Conservation (phyloP, 2,797 vertebrate species). For the Lateolabrax maculatus region DNA sequence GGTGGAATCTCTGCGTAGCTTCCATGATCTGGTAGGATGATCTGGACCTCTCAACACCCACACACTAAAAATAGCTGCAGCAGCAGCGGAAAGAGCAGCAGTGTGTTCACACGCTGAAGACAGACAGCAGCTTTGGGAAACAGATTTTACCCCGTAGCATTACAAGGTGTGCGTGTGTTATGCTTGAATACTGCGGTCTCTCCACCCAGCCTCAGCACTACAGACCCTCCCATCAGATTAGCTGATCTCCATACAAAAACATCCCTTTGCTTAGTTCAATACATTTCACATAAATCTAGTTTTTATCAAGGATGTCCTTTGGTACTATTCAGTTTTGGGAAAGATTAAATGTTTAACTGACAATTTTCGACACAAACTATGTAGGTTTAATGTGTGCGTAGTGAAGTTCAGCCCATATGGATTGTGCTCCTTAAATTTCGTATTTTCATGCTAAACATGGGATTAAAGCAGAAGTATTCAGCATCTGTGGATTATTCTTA, state of each 20-base stretch:
- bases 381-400: neutral
- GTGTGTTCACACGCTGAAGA: slow-evolving; percentile 34
- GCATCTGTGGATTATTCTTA: neutral
- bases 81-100: slow-evolving; percentile 34
- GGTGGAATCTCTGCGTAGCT: slow-evolving; percentile 40
- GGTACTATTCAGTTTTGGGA: neutral
- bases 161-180: neutral
- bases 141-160: slow-evolving; percentile 19
- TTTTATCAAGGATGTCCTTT: neutral
- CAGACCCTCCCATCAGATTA: neutral
- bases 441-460: neutral
- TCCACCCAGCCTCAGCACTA: neutral
- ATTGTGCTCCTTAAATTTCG: neutral
- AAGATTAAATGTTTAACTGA: neutral
- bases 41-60: slow-evolving; percentile 67
- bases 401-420: neutral
- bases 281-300: neutral
- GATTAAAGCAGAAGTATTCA: neutral
- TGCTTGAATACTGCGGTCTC: neutral
- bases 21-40: slow-evolving; percentile 60
- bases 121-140: slow-evolving; percentile 30
- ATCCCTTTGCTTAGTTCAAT: neutral
- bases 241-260: neutral
- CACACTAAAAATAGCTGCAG: slow-evolving; percentile 66
- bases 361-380: neutral